phyloP scores from a whole-genome alignment of 1,140 invertebrate genomes.

The Drosophila obscura region DNA sequence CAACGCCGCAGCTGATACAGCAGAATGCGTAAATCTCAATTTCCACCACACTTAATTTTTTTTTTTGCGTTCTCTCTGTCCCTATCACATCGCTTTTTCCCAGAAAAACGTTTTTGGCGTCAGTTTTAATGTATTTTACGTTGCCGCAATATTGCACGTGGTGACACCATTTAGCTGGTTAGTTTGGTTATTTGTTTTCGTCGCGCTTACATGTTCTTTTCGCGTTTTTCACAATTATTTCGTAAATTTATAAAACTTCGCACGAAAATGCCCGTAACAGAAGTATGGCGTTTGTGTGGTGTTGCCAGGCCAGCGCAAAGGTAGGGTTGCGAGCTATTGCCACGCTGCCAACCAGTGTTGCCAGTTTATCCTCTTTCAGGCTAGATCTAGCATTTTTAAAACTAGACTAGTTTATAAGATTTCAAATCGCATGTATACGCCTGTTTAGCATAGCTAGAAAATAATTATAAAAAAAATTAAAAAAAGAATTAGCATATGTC shows the following conservation, averaged over 20 bases:
- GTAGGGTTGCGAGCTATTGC: slow-evolving; percentile 57
- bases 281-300: slow-evolving; percentile 73
- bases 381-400: no score
- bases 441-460: no score
- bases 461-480: no score
- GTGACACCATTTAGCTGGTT: slow-evolving; percentile 26
- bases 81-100: slow-evolving; percentile 41
- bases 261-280: slow-evolving; percentile 63
- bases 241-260: slow-evolving; percentile 57
- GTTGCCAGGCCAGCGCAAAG: slow-evolving; percentile 55
- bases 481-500: no score
- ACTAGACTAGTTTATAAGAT: no score
- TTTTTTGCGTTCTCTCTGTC: slow-evolving; percentile 25
- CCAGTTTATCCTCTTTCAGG: no score
- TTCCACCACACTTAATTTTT: slow-evolving; percentile 72
- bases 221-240: slow-evolving; percentile 45
- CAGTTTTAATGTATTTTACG: slow-evolving; percentile 22
- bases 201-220: slow-evolving; percentile 44
- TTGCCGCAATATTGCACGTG: slow-evolving; percentile 31
- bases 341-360: slow-evolving; percentile 49
- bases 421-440: no score
- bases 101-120: slow-evolving; percentile 30
- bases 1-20: slow-evolving; percentile 62
- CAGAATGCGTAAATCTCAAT: slow-evolving; percentile 72
- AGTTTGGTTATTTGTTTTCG: slow-evolving; percentile 26